Evolutionary conservation across 2,888 invertebrate genomes (phyloP).

Genomic region (Apamea crenata): DNA sequence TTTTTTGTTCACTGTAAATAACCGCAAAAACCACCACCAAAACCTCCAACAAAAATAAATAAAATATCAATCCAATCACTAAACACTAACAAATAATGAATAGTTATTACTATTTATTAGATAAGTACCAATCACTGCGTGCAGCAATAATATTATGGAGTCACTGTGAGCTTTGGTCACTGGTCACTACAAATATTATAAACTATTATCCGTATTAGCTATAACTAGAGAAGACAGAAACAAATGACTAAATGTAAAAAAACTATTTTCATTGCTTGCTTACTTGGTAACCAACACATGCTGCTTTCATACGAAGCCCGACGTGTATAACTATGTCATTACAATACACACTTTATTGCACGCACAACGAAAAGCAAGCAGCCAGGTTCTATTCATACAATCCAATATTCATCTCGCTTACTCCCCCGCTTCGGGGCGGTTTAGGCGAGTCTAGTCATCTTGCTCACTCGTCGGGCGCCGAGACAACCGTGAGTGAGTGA

Average conservation of each 20-base stretch:
- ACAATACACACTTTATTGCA: no score
- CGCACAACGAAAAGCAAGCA: neutral
- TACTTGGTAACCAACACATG: neutral
- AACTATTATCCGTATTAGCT: no score
- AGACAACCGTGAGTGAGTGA: neutral
- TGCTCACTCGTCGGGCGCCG: neutral
- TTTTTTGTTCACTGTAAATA: neutral
- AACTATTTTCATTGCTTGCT: no score
- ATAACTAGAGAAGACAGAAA: no score
- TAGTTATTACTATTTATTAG: neutral
- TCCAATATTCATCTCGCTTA: constrained; percentile 10
- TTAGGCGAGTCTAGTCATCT: constrained; percentile 1
- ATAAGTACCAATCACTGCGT: neutral
- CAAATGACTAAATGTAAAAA: no score
- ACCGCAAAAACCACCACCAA: constrained; percentile 3
- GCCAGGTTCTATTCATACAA: neutral
- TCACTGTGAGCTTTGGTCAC: constrained; percentile 8
- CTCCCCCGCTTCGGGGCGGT: neutral
- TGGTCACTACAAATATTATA: constrained; percentile 1
- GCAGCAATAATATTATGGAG: constrained; percentile 1
- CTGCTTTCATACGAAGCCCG: constrained; percentile 10
- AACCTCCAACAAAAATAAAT: no score
- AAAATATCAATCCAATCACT: neutral
- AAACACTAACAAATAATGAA: neutral
- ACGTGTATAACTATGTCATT: neutral